Evolutionary conservation across 2,113 vertebrate species (phyloP).

Genomic region (Plotosus lineatus): DNA sequence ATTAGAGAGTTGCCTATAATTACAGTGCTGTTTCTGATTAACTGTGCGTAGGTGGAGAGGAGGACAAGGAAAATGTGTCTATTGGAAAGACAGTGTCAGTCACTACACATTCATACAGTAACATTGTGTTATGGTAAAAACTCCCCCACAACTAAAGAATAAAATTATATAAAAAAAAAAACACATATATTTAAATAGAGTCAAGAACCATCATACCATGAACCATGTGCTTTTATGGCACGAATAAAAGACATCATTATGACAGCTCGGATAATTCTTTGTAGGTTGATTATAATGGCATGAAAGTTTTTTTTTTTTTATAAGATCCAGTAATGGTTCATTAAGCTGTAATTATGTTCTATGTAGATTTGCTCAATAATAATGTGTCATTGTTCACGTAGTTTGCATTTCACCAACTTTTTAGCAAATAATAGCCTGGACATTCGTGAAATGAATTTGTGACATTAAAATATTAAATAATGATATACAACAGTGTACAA

Average conservation of each 20-base stretch:
- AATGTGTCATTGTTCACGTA: neutral
- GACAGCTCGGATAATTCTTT: neutral
- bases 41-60: slow-evolving; percentile 46
- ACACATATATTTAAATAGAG: neutral
- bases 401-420: too few relatives aligned
- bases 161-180: neutral
- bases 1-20: neutral
- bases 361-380: neutral
- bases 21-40: neutral
- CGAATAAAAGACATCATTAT: neutral
- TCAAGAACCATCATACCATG: neutral
- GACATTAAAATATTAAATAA: too few relatives aligned
- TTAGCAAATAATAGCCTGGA: too few relatives aligned
- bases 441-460: too few relatives aligned
- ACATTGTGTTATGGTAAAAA: slow-evolving; percentile 1
- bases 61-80: slow-evolving; percentile 60
- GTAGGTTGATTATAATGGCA: neutral
- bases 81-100: slow-evolving; percentile 62
- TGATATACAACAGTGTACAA: too few relatives aligned
- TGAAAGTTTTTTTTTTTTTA: neutral
- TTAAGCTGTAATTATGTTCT: neutral
- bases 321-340: neutral
- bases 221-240: neutral
- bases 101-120: slow-evolving; percentile 40
- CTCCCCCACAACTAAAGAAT: neutral